phyloP scores from a whole-genome alignment of 2,113 vertebrate species.

The Phrynosoma blainvillii region DNA sequence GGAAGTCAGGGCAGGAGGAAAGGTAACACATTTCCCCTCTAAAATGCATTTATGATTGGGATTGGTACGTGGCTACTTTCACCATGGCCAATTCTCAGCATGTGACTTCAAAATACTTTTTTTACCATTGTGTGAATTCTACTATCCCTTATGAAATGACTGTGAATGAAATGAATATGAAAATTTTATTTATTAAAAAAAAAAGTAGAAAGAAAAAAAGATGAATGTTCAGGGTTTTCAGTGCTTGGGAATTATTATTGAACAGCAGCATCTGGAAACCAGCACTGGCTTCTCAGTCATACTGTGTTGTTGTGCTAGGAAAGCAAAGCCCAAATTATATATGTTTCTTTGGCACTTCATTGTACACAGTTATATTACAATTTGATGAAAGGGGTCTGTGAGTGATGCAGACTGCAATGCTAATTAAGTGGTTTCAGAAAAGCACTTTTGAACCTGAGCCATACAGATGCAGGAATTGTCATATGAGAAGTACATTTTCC shows the following conservation, averaged over 20 bases:
- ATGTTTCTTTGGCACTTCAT: constrained; percentile 58
- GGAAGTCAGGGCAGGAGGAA: background rate
- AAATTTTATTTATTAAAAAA: background rate
- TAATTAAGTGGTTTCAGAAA: constrained; percentile 57
- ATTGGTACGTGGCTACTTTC: background rate
- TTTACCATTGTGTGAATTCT: constrained; percentile 40
- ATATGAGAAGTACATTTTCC: constrained; percentile 49
- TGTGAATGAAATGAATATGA: constrained; percentile 4
- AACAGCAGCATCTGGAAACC: constrained; percentile 51
- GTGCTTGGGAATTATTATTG: constrained; percentile 39
- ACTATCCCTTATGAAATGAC: constrained; percentile 52
- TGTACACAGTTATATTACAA: constrained; percentile 40
- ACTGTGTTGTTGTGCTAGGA: constrained; percentile 57
- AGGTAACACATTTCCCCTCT: background rate
- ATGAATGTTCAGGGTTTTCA: constrained; percentile 12
- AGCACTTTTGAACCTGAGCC: constrained; percentile 35
- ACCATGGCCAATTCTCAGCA: background rate
- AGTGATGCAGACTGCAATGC: constrained; percentile 56
- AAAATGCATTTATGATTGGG: background rate
- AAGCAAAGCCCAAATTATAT: constrained; percentile 66
- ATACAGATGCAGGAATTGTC: constrained; percentile 53
- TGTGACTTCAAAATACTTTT: background rate
- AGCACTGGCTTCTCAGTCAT: constrained; percentile 49
- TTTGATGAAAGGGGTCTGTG: constrained; percentile 45
- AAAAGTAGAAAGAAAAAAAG: background rate